Base-by-base conservation (phyloP, 2,113 vertebrate species). In the Nyctibius bracteatus region DNA sequence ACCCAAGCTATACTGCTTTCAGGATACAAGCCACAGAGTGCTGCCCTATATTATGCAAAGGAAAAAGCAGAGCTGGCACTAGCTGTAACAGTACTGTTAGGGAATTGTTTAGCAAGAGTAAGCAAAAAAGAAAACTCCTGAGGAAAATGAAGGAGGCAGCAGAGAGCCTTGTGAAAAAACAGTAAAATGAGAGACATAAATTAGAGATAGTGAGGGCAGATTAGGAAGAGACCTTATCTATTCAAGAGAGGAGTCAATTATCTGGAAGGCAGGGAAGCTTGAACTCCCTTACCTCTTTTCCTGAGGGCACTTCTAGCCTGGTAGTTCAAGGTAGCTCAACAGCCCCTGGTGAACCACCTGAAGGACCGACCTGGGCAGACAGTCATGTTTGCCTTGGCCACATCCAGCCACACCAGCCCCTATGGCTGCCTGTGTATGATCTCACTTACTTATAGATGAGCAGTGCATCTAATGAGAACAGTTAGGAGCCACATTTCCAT, bases 271-370 rank as follows among this genome's bases (percentile, higher is more conserved):
- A 27, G 55, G 39, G 71, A 51, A 72, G 78, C 58, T 47, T 86
- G 55, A 75, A 9, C 46, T 65, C 72, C 67, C 17, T 54, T 15
- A 46, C 44, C 54, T 28, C 73, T 28, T n/a, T 21, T 74, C 73
- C 78, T 8, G 49, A 65, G 35, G 41, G 25, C 44, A 13, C 44
- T 49, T 51, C 30, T 7, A 71, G 14, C 30, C 17, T 3, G 1
- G 43, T 14, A 68, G 58, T 33, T 51, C 3, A 4, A 49, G 35
- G 55, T 3, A 0, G n/a, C n/a, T 3, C 12, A 54, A 39, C 9
- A 74, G 41, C 24, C 28, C 17, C 25, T 35, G 41, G 17, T 1
- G 19, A 75, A 3, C 9, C 0, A 7, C 12, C 5, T 0, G 17
- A n/a, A 46, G 59, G 70, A 54, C 2, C 0, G 1, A 28, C 3